Conservation (phyloP, 37 sponge, comb jelly and placozoan species). For the Halichondria panicea region DNA sequence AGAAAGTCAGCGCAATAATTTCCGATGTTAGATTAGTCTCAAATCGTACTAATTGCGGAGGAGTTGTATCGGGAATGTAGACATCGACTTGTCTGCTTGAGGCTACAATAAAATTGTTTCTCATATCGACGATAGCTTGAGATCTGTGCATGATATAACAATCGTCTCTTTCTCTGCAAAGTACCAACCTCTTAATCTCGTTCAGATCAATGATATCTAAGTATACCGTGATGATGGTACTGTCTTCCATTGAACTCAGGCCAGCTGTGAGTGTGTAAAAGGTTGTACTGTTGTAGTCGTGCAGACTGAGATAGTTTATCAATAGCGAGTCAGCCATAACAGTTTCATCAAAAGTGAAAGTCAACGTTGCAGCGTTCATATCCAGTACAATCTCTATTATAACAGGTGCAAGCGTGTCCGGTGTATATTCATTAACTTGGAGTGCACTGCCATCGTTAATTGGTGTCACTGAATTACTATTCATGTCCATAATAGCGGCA, state of each 20-base stretch:
- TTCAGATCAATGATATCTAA: slow-evolving; percentile 67
- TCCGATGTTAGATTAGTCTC: slow-evolving; percentile 76
- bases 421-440: slow-evolving; percentile 34
- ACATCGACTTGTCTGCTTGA: slow-evolving; percentile 34
- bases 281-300: slow-evolving; percentile 45
- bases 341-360: slow-evolving; percentile 88
- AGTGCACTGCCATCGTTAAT: slow-evolving; percentile 65
- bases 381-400: slow-evolving; percentile 65
- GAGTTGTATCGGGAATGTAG: slow-evolving; percentile 64
- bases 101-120: slow-evolving; percentile 50
- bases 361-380: slow-evolving; percentile 68
- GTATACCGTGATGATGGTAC: slow-evolving; percentile 56
- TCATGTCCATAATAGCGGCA: slow-evolving; percentile 76
- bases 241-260: slow-evolving; percentile 41
- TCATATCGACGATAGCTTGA: slow-evolving; percentile 78
- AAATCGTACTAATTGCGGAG: slow-evolving; percentile 70
- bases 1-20: slow-evolving; percentile 68
- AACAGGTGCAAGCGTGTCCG: slow-evolving; percentile 71
- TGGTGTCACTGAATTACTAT: slow-evolving; percentile 47
- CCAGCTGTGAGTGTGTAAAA: slow-evolving; percentile 53
- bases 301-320: slow-evolving; percentile 52
- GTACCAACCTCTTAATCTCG: slow-evolving; percentile 67
- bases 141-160: slow-evolving; percentile 66
- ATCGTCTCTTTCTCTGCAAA: slow-evolving; percentile 64
- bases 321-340: slow-evolving; percentile 65